Percentiles rank a stretch among this genome's conserved stretches.
Evolutionary conservation across 2,113 vertebrate species (phyloP).

Genomic region (Scomber colias): DNA sequence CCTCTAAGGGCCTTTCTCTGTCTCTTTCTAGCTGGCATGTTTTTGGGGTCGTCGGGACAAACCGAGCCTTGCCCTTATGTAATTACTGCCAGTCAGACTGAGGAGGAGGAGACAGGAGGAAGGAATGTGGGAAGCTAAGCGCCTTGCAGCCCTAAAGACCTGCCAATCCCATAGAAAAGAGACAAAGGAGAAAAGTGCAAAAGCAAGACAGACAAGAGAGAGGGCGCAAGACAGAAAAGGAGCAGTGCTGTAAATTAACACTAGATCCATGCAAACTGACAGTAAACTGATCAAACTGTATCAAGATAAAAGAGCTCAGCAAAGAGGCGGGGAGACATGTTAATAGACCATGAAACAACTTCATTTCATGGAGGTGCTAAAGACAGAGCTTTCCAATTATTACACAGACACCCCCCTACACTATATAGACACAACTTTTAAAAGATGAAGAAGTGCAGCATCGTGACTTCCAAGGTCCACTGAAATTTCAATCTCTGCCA

Average conservation of each 20-base stretch:
- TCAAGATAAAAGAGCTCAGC: constrained; percentile 27
- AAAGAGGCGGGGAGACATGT: constrained; percentile 2
- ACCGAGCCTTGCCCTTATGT: constrained; percentile 60
- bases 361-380: constrained; percentile 53
- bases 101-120: constrained; percentile 63
- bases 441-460: constrained; percentile 31
- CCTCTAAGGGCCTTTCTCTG: constrained; percentile 18
- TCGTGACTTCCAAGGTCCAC: constrained; percentile 22
- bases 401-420: constrained; percentile 10
- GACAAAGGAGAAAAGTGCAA: constrained; percentile 46
- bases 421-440: constrained; percentile 37
- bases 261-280: constrained; percentile 45
- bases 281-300: constrained; percentile 43
- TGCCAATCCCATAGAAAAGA: constrained; percentile 67
- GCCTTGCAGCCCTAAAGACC: constrained; percentile 69
- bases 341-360: constrained; percentile 47
- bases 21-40: constrained; percentile 57
- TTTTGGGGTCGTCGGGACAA: constrained; percentile 62
- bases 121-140: constrained; percentile 63
- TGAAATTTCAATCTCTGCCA: constrained; percentile 52
- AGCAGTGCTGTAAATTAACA: constrained; percentile 44
- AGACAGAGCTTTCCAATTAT: constrained; percentile 43
- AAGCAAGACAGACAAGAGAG: constrained; percentile 40
- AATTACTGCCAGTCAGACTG: constrained; percentile 81
- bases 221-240: background rate